Base-by-base conservation (phyloP, 2,113 vertebrate genomes). In the Nothoprocta perdicaria region DNA sequence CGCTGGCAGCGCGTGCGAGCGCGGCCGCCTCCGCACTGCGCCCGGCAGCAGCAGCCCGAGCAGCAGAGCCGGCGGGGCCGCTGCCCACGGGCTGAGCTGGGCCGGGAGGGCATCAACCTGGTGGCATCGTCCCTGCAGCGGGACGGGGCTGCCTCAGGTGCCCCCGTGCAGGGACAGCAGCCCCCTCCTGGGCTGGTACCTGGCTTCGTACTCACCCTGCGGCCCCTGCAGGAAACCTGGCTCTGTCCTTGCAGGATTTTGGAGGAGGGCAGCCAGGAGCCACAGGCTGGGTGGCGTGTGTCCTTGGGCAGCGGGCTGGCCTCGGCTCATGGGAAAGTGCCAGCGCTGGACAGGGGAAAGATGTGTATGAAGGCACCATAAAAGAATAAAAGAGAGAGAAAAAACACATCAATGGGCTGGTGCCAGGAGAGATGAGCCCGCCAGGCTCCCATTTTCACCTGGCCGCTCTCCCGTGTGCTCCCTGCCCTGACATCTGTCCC, bases 271-370 rank as follows among this genome's bases (percentile, higher is more conserved):
- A 90, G 89, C 83, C 78, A 74, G 93, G 88, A 91, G 57, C 2
- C 50, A 60, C 85, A 90, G 75, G 84, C 79, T 88, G 78, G 52
- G 63, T 90, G 41, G 23, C 2, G 33, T 31, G 67, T 40, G n/a
- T 84, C 74, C 43, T 33, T 57, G 83, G 86, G 92, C 75, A 84
- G 88, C 0, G 0, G 88, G 84, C 79, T 90, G 92, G 67, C 61
- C 81, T 57, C 57, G 68, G 15, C 80, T 96, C 92, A 95, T 0
- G 60, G 91, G 23, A 88, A 91, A 75, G 85, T 68, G 86, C 87
- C 29, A 2, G 91, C 2, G 38, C 96, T 97, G 94, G 84, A 91
- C 89, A 92, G 72, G 46, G 38, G 89, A 90, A 90, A 92, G 95
- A 84, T 65, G 55, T 57, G 80, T 38, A n/a, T 23, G 12, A 55